Percentiles rank a stretch among this genome's conserved stretches.
Conservation (phyloP, 2,113 vertebrate genomes). For the western clawed frog (Xenopus tropicalis) region DNA sequence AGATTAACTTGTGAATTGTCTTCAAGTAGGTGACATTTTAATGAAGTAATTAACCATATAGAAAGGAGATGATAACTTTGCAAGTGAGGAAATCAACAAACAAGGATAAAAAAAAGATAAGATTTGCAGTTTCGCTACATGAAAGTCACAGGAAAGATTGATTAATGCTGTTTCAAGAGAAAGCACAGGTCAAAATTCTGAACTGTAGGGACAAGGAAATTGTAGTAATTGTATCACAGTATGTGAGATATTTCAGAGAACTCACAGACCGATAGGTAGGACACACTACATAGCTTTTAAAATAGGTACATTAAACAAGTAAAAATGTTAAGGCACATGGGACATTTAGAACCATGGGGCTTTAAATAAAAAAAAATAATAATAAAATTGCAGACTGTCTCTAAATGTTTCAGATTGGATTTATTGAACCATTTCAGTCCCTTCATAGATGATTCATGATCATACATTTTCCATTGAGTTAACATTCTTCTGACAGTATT, state of each 20-base stretch:
- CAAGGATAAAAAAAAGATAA: not conserved
- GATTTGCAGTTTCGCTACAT: not conserved
- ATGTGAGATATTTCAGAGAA: not conserved
- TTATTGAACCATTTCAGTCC: not conserved
- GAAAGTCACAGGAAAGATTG: not conserved
- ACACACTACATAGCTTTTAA: not conserved
- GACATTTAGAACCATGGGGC: not conserved
- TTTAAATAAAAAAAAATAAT: not conserved
- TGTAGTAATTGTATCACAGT: not conserved
- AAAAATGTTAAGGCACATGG: not conserved
- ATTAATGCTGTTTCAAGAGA: not conserved
- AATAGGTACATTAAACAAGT: not conserved
- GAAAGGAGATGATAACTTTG: not conserved
- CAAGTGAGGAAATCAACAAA: not conserved
- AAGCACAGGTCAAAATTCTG: not conserved
- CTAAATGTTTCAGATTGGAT: not conserved
- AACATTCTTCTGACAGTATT: not conserved
- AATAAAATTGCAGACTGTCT: no score
- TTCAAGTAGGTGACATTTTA: not conserved
- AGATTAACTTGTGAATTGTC: not conserved
- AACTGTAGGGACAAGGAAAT: not conserved
- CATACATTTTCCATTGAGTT: not conserved
- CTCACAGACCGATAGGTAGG: not conserved
- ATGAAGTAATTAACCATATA: not conserved
- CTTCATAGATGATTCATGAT: not conserved